These are phyloP conservation scores for Acanthosoma haemorrhoidale DNA, from an alignment of 2,888 invertebrate species.

Conservation along the genomic window DNA sequence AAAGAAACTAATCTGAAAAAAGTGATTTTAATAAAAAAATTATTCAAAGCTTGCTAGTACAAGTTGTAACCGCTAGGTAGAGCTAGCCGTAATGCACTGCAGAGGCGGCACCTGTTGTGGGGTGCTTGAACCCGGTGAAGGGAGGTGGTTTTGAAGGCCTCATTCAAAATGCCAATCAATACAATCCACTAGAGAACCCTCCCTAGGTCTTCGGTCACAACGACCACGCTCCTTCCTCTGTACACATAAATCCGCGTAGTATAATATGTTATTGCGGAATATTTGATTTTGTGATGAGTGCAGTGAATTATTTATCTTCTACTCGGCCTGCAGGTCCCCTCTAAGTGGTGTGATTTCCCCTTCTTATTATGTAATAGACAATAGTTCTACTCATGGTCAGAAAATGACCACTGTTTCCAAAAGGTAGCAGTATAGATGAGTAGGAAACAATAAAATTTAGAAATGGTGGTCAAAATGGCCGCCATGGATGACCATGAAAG, in stretches of 20 bases:
- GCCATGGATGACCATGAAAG: constrained; percentile 80
- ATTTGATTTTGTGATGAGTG: constrained; percentile 18
- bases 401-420: constrained; percentile 28
- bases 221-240: constrained; percentile 17
- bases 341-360: not conserved
- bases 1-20: too few relatives aligned
- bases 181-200: constrained; percentile 35
- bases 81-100: not conserved
- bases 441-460: constrained; percentile 36
- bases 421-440: constrained; percentile 36
- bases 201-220: constrained; percentile 24
- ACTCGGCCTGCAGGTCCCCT: not conserved
- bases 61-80: not conserved
- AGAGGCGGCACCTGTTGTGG: not conserved
- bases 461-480: constrained; percentile 53
- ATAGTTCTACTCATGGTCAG: constrained; percentile 15
- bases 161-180: constrained; percentile 42
- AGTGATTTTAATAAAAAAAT: too few relatives aligned
- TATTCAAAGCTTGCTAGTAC: too few relatives aligned
- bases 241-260: constrained; percentile 4
- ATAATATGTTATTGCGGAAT: not conserved
- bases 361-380: constrained; percentile 23
- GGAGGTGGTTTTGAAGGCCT: constrained; percentile 35
- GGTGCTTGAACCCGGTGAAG: not conserved
- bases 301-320: not conserved